Evolutionary conservation across 2,888 invertebrate species (phyloP).

Genomic region (Deladenus siricidicola): DNA sequence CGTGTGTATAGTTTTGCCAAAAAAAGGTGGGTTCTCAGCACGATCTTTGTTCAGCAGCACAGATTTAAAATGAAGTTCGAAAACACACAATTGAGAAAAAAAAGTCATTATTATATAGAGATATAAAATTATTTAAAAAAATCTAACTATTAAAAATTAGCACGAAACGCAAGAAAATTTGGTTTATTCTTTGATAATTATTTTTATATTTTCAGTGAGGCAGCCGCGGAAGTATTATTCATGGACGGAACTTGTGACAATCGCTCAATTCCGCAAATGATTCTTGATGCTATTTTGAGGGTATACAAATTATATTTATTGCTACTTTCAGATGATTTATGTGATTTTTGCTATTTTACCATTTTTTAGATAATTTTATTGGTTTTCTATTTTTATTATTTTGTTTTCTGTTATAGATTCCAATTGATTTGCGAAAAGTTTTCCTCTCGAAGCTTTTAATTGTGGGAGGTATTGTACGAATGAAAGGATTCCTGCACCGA

Average conservation of each 20-base stretch:
- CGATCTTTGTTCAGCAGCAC: too few species aligned
- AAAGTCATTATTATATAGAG: too few species aligned
- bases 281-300: constrained; percentile 72
- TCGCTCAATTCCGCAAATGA: constrained; percentile 72
- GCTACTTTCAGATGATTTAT: not conserved
- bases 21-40: too few species aligned
- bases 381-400: too few species aligned
- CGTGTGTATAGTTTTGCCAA: too few species aligned
- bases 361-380: too few species aligned
- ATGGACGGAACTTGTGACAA: constrained; percentile 59
- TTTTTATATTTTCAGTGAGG: constrained; percentile 61
- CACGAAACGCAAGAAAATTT: not conserved
- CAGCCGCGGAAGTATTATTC: constrained; percentile 75
- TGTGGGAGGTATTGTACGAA: constrained; percentile 75
- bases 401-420: too few species aligned
- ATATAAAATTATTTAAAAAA: too few species aligned
- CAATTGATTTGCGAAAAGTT: constrained; percentile 70
- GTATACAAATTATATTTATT: constrained; percentile 53
- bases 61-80: too few species aligned
- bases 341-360: not conserved
- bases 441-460: constrained; percentile 76
- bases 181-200: not conserved
- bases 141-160: not conserved
- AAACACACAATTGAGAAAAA: too few species aligned
- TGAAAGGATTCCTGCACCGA: constrained; percentile 74